Percentiles rank a stretch among this genome's conserved stretches.
phyloP scores from a whole-genome alignment of 2,113 vertebrate species.

The Macquaria ambigua region DNA sequence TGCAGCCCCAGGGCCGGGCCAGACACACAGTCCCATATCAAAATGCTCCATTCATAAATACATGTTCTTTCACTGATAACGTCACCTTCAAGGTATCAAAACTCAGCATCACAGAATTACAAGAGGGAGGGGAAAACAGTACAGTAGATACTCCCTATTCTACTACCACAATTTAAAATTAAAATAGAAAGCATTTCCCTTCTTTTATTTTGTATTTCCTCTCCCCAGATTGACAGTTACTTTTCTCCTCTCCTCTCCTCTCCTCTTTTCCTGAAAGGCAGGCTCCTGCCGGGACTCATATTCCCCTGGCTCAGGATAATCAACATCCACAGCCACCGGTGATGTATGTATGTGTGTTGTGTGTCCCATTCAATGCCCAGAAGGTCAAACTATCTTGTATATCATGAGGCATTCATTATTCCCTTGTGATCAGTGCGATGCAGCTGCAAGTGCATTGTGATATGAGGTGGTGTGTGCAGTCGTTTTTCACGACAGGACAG shows the following conservation, averaged over 20 bases:
- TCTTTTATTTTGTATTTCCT: not conserved
- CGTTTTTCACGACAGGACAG: constrained; percentile 26
- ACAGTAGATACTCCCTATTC: not conserved
- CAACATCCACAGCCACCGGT: not conserved
- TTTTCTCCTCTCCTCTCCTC: constrained; percentile 17
- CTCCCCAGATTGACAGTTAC: not conserved
- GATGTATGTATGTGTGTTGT: constrained; percentile 5
- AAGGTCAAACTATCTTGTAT: constrained; percentile 53
- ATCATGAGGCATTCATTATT: constrained; percentile 5
- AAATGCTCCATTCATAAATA: constrained; percentile 53
- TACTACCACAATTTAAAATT: not conserved
- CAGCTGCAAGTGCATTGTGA: constrained; percentile 29
- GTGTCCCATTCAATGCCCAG: constrained; percentile 15
- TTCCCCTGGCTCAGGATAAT: constrained; percentile 47
- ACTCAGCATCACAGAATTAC: constrained; percentile 4
- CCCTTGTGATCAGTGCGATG: constrained; percentile 32
- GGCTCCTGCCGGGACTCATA: constrained; percentile 3
- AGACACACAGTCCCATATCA: constrained; percentile 18
- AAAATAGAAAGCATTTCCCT: not conserved
- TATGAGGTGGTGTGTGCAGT: not conserved
- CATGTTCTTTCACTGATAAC: constrained; percentile 20
- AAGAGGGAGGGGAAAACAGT: not conserved
- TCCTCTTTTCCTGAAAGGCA: not conserved
- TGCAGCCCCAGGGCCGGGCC: constrained; percentile 39
- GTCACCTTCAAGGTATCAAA: not conserved